Conservation (phyloP, 1,140 invertebrate genomes). For the Zaprionus capensis region DNA sequence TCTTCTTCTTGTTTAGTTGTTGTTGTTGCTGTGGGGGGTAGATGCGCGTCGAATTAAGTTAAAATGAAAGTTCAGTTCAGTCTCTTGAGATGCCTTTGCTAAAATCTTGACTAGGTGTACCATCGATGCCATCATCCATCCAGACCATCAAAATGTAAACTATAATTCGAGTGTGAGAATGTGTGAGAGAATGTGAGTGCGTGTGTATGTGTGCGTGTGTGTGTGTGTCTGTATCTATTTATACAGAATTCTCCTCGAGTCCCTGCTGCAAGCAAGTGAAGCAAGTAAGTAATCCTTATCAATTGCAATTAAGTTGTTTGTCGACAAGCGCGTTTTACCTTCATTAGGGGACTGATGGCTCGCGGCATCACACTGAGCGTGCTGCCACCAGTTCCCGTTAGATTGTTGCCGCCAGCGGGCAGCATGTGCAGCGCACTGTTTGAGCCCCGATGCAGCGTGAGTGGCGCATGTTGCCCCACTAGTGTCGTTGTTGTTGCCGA, state of each 20-base stretch:
- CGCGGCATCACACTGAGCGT: conserved; percentile 75
- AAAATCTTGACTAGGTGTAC: conserved; percentile 59
- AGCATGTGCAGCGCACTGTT: conserved; percentile 80
- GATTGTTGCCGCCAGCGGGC: conserved; percentile 51
- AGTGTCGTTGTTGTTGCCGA: conserved; percentile 83
- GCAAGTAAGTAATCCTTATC: conserved; percentile 6
- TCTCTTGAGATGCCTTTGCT: conserved; percentile 77
- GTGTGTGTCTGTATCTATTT: conserved; percentile 15
- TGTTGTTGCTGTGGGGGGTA: conserved; percentile 14
- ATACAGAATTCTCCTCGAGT: conserved; percentile 79
- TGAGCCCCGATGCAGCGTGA: conserved; percentile 72
- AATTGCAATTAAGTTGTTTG: not conserved
- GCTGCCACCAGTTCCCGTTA: conserved; percentile 60
- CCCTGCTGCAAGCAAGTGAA: conserved; percentile 62
- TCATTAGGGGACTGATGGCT: conserved; percentile 82
- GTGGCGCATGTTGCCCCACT: conserved; percentile 71
- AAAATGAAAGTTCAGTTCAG: conserved; percentile 68
- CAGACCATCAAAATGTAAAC: conserved; percentile 5
- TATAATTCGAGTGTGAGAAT: not conserved
- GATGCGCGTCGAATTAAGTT: conserved; percentile 35
- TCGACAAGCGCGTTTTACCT: conserved; percentile 49
- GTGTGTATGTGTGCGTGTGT: not conserved
- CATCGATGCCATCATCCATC: conserved; percentile 31
- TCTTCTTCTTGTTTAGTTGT: not conserved
- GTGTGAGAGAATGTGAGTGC: not conserved